Evolutionary conservation across 2,113 vertebrate genomes (phyloP), one percentile per base, ranked within the genome.

Genomic region (Parotia lawesii): DNA sequence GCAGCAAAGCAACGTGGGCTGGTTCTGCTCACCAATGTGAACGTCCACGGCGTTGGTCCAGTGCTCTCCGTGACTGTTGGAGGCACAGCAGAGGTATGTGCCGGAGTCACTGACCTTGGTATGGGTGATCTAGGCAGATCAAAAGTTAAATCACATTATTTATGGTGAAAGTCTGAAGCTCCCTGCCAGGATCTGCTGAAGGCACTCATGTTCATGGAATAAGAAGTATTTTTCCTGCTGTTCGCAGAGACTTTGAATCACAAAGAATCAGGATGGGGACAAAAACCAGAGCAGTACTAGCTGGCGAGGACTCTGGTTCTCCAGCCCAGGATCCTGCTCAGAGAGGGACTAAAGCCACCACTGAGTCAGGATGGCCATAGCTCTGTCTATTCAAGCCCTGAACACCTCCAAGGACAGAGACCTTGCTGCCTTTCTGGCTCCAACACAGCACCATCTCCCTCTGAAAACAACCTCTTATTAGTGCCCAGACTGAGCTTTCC

Each of bases 51-150:
- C 91, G 5, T 96, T 96, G 61, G 96, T 98, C 98, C 98, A 99
- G 20, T 92, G 96, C 94, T 99, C 98, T 7, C 97, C 96, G 0
- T 93, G 89, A 20, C 90, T 78, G 67, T 98, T 99, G 71, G 98
- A 98, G 65, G 98, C 97, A 21, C 97, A 98, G 92, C 98, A 99
- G 61, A 99, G 96, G 87, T 99, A 99, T 0, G 98, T 96, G 69
- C 98, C 98, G 0, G 76, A 85, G 62, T 96, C 95, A 17, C 79
- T 92, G 58, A 48, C 51, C 84, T 92, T 94, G 27, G 83, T 14
- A 0, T 86, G 84, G 65, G 27, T 12, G 47, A 97, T 96, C 96
- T 97, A 91, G 82, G 83, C 28, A 79, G 28, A 93, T 2, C 37
- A 83, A 69, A 88, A 90, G 37, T 85, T 56, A 88, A 89, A 88